Evolutionary conservation across 1,140 invertebrate genomes (phyloP).

Genomic region (Drosophila suzukii): DNA sequence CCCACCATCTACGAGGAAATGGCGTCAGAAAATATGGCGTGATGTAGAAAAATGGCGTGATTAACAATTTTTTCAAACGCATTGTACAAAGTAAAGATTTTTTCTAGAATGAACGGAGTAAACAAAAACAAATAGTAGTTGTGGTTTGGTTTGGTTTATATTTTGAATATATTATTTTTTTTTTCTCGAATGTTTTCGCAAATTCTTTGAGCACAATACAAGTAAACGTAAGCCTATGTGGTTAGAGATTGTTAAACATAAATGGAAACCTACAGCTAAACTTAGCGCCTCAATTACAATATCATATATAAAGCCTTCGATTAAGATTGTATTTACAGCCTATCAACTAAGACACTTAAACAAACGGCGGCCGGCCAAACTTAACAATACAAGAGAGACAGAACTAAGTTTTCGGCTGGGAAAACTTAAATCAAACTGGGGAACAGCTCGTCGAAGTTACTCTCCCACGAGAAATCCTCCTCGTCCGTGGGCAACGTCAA

Average conservation of each 20-base stretch:
- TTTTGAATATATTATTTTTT: conserved; percentile 53
- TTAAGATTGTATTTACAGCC: conserved; percentile 65
- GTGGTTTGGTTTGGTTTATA: conserved; percentile 53
- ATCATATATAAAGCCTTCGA: conserved; percentile 69
- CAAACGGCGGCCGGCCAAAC: conserved; percentile 60
- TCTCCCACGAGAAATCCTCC: conserved; percentile 74
- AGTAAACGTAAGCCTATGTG: conserved; percentile 60
- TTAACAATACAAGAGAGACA: conserved; percentile 60
- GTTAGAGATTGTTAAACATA: conserved; percentile 70
- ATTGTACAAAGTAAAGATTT: not conserved
- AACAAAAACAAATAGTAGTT: not conserved
- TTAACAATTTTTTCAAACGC: not conserved
- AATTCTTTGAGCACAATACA: conserved; percentile 72
- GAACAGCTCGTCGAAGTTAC: conserved; percentile 76
- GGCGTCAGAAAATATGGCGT: conserved; percentile 26
- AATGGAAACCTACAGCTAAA: conserved; percentile 73
- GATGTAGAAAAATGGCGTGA: conserved; percentile 22
- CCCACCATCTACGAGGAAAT: conserved; percentile 7
- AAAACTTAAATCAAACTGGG: conserved; percentile 75
- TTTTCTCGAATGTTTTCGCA: conserved; percentile 43
- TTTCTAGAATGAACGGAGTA: not conserved
- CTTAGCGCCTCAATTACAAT: conserved; percentile 41
- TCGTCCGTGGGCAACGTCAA: conserved; percentile 39
- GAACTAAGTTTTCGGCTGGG: conserved; percentile 5
- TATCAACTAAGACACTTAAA: conserved; percentile 55